Base-by-base conservation (phyloP, 35 echinoderm and acorn worm genomes). In the Ophioderma brevispina region DNA sequence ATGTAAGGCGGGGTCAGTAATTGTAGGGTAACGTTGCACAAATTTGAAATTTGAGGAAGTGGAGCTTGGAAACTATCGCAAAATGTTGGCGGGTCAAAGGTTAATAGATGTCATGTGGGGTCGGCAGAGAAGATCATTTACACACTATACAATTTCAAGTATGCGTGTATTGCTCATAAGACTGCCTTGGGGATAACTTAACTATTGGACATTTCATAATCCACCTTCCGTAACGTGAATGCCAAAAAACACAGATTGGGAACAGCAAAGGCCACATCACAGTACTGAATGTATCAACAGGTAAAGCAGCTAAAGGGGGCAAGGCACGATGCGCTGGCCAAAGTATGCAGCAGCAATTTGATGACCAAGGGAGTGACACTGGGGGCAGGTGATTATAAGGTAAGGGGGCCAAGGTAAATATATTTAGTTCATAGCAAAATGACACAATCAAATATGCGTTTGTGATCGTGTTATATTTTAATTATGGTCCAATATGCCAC, bases 331-430 rank as follows among this genome's bases (percentile, higher is more conserved):
- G 89, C 38, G 32, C 91, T 32, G 97, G 97, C 13, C 85, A 89
- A 37, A 90, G 93, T 1, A 81, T 93, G 0, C 90, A 87, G 76
- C 37, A 95, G 84, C 59, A 82, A 0, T 99, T 94, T 88, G 91
- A 99, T 75, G 93, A 95, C 42, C 77, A 83, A 8, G 97, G 97
- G 31, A 88, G 84, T 41, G 38, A n/a, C 93, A 0, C 75, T 99
- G 33, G 95, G 97, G 97, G 93, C 90, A 56, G 97, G 97, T 3
- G 97, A 99, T 93, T 93, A 99, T 78, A 99, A 89, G 90, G 96
- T 98, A 89, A 64, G 35, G 39, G n/a, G n/a, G n/a, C 35, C 8
- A 8, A 80, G 36, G 2, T 80, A 36, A 21, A 0, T 36, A 80
- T 37, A n/a, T n/a, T n/a, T n/a, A n/a, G n/a, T n/a, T n/a, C n/a